Evolutionary conservation across 1,140 invertebrate genomes (phyloP).

Genomic region (Camponotus floridanus): DNA sequence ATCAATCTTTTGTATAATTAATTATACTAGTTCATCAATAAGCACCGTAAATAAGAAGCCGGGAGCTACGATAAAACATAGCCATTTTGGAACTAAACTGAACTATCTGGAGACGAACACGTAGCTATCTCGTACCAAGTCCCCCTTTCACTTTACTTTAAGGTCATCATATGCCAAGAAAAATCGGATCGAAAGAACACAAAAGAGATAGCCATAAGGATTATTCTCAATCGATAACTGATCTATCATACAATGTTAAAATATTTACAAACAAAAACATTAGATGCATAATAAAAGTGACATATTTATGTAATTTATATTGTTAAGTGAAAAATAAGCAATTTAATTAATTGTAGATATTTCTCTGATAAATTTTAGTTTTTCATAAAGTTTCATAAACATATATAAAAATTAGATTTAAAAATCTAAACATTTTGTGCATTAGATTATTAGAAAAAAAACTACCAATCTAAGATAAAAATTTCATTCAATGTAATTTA

Average conservation of each 20-base stretch:
- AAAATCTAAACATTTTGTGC: background rate
- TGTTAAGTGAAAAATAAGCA: background rate
- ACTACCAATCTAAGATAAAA: background rate
- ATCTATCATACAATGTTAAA: slow-evolving; percentile 10
- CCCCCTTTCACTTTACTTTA: slow-evolving; percentile 73
- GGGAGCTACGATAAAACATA: slow-evolving; percentile 69
- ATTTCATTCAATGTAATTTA: background rate
- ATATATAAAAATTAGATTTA: slow-evolving; percentile 2
- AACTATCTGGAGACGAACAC: slow-evolving; percentile 46
- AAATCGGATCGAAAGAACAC: slow-evolving; percentile 38
- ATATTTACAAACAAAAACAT: background rate
- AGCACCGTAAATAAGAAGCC: background rate
- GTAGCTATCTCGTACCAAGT: slow-evolving; percentile 59
- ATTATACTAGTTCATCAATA: background rate
- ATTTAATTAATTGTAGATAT: background rate
- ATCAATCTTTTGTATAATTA: slow-evolving; percentile 3
- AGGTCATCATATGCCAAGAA: slow-evolving; percentile 61
- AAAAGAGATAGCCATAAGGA: slow-evolving; percentile 17
- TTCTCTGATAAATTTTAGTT: background rate
- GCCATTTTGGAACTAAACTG: slow-evolving; percentile 81
- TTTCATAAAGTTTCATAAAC: background rate
- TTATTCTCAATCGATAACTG: slow-evolving; percentile 39
- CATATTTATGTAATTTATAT: background rate
- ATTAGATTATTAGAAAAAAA: background rate
- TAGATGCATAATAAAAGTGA: background rate